Conservation (phyloP, 2,113 vertebrate genomes). For the Melanerpes formicivorus region DNA sequence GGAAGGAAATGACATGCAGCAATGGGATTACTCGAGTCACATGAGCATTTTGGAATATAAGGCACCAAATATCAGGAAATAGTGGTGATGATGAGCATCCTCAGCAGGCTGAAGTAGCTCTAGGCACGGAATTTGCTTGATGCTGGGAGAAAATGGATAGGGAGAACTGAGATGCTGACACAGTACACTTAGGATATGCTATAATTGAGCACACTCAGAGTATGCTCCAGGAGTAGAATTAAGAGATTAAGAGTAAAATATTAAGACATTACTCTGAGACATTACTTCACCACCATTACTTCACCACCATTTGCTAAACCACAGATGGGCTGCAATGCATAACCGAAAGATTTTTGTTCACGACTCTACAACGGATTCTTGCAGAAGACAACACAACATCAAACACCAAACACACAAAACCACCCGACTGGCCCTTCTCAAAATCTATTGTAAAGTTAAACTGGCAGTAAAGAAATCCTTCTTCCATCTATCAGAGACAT, state of each 20-base stretch:
- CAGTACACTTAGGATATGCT: background rate
- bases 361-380: background rate
- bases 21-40: background rate
- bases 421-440: background rate
- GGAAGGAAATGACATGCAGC: background rate
- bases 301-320: background rate
- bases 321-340: background rate
- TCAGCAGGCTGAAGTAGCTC: background rate
- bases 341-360: background rate
- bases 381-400: background rate
- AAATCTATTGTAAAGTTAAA: background rate
- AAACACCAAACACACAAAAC: background rate
- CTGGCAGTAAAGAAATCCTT: background rate
- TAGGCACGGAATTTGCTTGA: background rate
- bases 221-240: background rate
- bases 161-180: background rate
- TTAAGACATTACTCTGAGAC: background rate
- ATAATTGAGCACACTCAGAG: background rate
- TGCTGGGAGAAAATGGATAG: background rate
- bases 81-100: background rate
- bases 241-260: background rate
- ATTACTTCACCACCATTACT: background rate
- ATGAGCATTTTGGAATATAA: background rate
- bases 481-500: background rate
- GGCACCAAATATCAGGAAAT: background rate